Evolutionary conservation across 1,140 invertebrate genomes (phyloP), one percentile per base, ranked within the genome.

Genomic region (Drosophila burlai): DNA sequence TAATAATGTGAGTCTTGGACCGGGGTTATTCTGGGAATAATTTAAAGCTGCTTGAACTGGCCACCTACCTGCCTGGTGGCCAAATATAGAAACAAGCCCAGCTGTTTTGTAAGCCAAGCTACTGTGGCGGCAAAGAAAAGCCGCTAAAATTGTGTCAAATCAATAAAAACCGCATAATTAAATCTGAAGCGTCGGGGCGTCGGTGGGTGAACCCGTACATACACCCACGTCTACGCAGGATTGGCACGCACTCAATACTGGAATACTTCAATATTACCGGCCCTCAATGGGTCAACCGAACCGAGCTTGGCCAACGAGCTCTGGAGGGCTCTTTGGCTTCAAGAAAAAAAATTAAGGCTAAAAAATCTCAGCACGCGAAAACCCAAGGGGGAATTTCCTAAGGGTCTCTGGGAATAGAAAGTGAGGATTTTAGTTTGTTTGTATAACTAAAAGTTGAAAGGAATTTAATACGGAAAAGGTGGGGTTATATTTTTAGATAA

Each of bases 1-100:
- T 80, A 98, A 98, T 93, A 97, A 97, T 93, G 97, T 97, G 93
- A 97, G 97, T 96, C 71, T 62, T 66, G 50, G 45, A 38, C 55
- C 46, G 49, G 60, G 60, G n/a, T 24, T 42, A 46, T 62, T 61
- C 63, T 26, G 26, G 59, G 40, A 72, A 68, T 63, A 36, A 40
- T 62, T 87, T 80, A 80, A 78, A 54, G 68, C 46, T 29, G 29
- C 61, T 21, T 16, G 8, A 1, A 10, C 13, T 24, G 34, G 52
- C 60, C 54, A 38, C 46, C 65, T 26, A 42, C 79, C 83, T 26
- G 46, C 79, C 83, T 46, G 61, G 45, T 26, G 31, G 52, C 47
- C 47, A 80, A 52, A 52, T 59, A 66, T 69, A 60, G 59, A 52
- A 59, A 47, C 60, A 45, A 52, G 52, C 47, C 83, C 83, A 76